Evolutionary conservation across 2,113 vertebrate species (phyloP).

Genomic region (Gadus chalcogrammus): DNA sequence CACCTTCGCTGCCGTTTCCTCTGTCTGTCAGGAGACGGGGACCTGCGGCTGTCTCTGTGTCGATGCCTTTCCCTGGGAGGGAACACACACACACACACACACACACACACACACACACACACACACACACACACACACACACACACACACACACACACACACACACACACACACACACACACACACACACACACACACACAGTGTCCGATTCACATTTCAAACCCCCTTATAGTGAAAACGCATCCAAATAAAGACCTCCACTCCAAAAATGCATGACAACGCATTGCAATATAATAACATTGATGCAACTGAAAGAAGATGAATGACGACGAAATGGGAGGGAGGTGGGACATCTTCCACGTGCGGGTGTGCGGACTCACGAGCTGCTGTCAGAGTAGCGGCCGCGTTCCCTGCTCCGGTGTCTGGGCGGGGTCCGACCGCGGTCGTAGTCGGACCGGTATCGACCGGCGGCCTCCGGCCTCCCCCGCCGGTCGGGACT

Average conservation of each 20-base stretch:
- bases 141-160: too few relatives aligned
- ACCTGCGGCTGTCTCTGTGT: slow-evolving; percentile 84
- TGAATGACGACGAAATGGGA: background rate
- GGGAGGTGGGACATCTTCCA: background rate
- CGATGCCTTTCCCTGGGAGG: slow-evolving; percentile 80
- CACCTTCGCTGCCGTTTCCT: slow-evolving; percentile 86
- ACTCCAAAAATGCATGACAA: too few relatives aligned
- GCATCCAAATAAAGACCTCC: too few relatives aligned
- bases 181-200: too few relatives aligned
- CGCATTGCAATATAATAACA: too few relatives aligned
- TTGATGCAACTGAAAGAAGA: background rate
- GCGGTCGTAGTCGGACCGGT: slow-evolving; percentile 81
- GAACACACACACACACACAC: slow-evolving; percentile 4
- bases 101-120: too few relatives aligned
- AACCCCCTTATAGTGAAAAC: background rate
- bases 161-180: too few relatives aligned
- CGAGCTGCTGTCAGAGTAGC: slow-evolving; percentile 47
- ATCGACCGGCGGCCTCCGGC: slow-evolving; percentile 76
- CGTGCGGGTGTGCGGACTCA: background rate
- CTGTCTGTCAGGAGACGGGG: slow-evolving; percentile 84
- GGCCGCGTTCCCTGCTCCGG: slow-evolving; percentile 86
- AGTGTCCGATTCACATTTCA: background rate
- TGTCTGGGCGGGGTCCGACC: slow-evolving; percentile 80
- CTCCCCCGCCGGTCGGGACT: slow-evolving; percentile 75
- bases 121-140: too few relatives aligned